Evolutionary conservation across 1,140 invertebrate genomes (phyloP).

Genomic region (Drosophila equinoxialis): DNA sequence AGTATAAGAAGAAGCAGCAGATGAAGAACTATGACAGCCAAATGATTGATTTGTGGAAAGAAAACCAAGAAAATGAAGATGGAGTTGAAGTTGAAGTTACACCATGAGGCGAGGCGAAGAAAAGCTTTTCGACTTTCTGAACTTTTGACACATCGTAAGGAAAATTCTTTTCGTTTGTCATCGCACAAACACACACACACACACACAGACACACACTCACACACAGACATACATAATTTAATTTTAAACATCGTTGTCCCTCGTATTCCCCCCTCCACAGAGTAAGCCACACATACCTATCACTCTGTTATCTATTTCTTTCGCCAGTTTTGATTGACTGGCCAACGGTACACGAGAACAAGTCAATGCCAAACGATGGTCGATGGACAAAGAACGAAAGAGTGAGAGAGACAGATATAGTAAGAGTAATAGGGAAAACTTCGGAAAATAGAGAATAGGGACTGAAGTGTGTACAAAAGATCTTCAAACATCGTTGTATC

Average conservation of each 20-base stretch:
- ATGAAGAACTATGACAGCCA: constrained; percentile 60
- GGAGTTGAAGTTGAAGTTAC: neutral
- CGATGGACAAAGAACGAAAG: neutral
- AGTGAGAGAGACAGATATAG: neutral
- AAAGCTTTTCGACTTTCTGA: constrained; percentile 43
- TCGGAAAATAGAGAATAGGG: constrained; percentile 41
- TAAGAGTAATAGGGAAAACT: neutral
- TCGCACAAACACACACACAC: constrained; percentile 37
- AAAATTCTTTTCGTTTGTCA: constrained; percentile 76
- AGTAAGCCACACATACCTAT: neutral
- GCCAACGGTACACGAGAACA: constrained; percentile 57
- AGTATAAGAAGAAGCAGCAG: neutral
- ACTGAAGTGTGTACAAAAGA: constrained; percentile 33
- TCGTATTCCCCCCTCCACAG: constrained; percentile 8
- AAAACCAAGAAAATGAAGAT: constrained; percentile 21
- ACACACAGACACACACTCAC: neutral
- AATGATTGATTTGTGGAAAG: constrained; percentile 74
- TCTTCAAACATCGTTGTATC: constrained; percentile 30
- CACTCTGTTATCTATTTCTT: constrained; percentile 12
- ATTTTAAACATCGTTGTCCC: constrained; percentile 60
- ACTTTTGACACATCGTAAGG: constrained; percentile 51
- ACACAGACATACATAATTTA: constrained; percentile 52
- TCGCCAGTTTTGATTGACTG: constrained; percentile 52
- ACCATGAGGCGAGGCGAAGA: constrained; percentile 5
- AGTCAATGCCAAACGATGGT: neutral